Base-by-base conservation (phyloP, 2,797 vertebrate genomes). In the Chaenodraco wilsoni region DNA sequence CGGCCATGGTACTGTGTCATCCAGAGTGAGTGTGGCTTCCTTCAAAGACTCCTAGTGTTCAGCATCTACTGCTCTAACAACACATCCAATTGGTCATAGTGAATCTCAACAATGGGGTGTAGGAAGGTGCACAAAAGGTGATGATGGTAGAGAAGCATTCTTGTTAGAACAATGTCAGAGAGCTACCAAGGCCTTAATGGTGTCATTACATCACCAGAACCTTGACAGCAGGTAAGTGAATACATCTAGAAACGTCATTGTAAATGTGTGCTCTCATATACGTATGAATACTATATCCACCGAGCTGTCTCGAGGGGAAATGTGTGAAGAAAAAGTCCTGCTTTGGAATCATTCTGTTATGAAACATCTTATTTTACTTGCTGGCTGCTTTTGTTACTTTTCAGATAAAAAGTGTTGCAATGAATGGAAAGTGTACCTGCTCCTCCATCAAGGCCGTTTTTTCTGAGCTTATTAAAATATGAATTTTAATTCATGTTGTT, bases 51-150 rank as follows among this genome's bases (percentile, higher is more conserved):
- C 46, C 49, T 55, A 64, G 64, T 73, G 61, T 31, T 72, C 60
- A 17, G 49, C 74, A 63, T 77, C 65, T n/a, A n/a, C 19, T 37
- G 63, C 16, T 11, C 48, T 59, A 51, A 27, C 27, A 44, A 75
- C 65, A 57, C 76, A 10, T 48, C 57, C 52, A 82, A 74, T 48
- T 69, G 70, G 83, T 82, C 68, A 31, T 45, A 68, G 50, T 56
- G 37, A 68, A 74, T 66, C 23, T 63, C 69, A 69, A 76, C 45
- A 56, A 52, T 56, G 56, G 50, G 50, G 77, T 71, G 74, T n/a
- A 43, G 61, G 51, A 65, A 23, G 15, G 31, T 65, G 50, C 21
- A n/a, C 45, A 13, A 27, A 50, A 58, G 46, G 58, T 31, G 60
- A 73, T 61, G 23, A n/a, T 15, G 7, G 9, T 16, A 9, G 48